phyloP scores from a whole-genome alignment of 1,140 invertebrate genomes.

The Brachionus manjavacas region DNA sequence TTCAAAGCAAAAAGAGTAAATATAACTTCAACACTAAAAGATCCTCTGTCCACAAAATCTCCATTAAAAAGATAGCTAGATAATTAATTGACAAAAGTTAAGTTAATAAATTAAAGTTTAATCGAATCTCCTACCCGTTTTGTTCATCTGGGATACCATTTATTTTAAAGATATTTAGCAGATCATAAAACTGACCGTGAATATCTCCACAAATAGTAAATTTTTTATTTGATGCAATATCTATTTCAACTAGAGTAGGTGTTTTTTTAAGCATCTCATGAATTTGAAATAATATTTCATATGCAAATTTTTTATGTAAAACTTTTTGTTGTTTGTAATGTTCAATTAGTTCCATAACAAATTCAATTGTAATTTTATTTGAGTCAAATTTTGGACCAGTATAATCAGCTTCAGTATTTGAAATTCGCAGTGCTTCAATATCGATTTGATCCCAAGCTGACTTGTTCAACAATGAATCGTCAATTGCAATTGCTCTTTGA shows the following conservation, averaged over 20 bases:
- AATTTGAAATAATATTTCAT: constrained; percentile 67
- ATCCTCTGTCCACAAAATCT: constrained; percentile 97
- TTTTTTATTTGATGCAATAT: constrained; percentile 73
- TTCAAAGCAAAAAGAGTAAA: constrained; percentile 96
- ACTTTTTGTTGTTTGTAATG: constrained; percentile 85
- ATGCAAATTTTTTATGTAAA: constrained; percentile 93
- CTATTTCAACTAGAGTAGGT: constrained; percentile 67
- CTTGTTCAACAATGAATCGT: constrained; percentile 70
- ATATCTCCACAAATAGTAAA: constrained; percentile 99
- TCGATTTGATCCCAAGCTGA: constrained; percentile 79
- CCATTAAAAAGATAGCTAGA: constrained; percentile 79
- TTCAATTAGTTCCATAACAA: constrained; percentile 74
- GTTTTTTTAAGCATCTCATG: constrained; percentile 20
- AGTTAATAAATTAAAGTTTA: too few species aligned
- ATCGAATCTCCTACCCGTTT: constrained; percentile 60
- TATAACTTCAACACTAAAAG: constrained; percentile 98
- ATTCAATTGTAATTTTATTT: constrained; percentile 70
- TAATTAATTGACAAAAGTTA: neutral
- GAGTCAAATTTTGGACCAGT: constrained; percentile 80
- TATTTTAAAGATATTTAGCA: constrained; percentile 93
- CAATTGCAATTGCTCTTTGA: constrained; percentile 90
- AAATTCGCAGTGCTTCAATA: constrained; percentile 76
- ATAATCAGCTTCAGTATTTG: constrained; percentile 63
- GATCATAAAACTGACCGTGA: constrained; percentile 96
- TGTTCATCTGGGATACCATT: constrained; percentile 88